Conservation (phyloP, 2,797 vertebrate genomes). For the Darevskia mixta region DNA sequence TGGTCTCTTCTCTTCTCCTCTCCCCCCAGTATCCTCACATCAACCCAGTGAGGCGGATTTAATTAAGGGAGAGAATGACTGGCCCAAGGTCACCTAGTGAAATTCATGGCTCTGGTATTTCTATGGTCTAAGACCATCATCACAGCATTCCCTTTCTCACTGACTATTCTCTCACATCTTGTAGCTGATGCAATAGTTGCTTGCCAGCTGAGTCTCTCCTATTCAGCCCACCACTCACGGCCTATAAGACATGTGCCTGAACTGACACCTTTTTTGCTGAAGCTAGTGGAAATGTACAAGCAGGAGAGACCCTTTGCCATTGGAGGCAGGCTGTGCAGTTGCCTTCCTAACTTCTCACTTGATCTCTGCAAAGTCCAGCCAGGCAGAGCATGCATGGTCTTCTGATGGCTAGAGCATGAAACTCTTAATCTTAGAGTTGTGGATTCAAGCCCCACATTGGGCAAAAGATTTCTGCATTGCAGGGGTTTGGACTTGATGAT, state of each 20-base stretch:
- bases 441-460: no score
- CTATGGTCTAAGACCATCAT: neutral
- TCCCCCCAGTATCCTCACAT: neutral
- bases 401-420: no score
- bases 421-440: no score
- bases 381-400: fast-evolving
- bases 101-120: neutral
- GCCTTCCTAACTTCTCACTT: no score
- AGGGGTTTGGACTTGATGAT: no score
- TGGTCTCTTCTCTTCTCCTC: no score
- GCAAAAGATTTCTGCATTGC: no score
- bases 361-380: no score
- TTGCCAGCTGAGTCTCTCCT: neutral
- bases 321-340: no score
- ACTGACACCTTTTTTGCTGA: neutral
- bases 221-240: neutral
- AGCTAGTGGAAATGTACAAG: neutral
- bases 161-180: neutral
- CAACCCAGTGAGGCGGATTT: neutral
- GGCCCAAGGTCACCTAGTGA: neutral
- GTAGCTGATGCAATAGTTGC: no score
- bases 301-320: neutral
- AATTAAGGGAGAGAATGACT: neutral
- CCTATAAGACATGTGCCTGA: neutral
- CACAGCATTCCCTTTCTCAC: neutral